These are phyloP conservation scores for Rhagonycha lutea DNA, from an alignment of 2,888 invertebrate genomes.

Conservation along the genomic window DNA sequence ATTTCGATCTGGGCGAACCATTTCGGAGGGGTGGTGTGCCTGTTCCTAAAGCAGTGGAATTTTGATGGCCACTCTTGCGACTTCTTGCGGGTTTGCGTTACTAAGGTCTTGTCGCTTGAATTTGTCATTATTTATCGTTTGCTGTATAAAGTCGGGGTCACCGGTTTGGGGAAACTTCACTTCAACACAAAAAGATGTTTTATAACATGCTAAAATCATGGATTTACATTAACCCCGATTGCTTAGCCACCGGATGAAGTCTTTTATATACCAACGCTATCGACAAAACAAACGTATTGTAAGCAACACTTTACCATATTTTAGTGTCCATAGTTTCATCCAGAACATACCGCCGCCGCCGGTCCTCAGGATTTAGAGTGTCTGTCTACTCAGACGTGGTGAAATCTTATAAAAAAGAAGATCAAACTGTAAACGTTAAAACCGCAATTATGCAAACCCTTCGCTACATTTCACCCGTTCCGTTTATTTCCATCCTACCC, in stretches of 20 bases:
- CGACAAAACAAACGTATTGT: slow-evolving; percentile 92
- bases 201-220: slow-evolving; percentile 99
- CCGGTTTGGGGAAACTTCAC: too few relatives aligned
- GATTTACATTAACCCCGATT: slow-evolving; percentile 84
- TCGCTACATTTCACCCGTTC: slow-evolving; percentile 49
- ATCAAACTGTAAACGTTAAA: slow-evolving; percentile 48
- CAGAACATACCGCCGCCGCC: slow-evolving; percentile 95
- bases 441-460: slow-evolving; percentile 61
- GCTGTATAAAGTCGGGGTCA: too few relatives aligned
- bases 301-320: slow-evolving; percentile 82
- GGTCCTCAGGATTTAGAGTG: slow-evolving; percentile 95
- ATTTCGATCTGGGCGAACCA: too few relatives aligned
- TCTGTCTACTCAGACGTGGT: slow-evolving; percentile 79
- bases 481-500: slow-evolving; percentile 52
- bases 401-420: slow-evolving; percentile 46
- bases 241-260: slow-evolving; percentile 81
- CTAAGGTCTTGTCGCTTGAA: too few relatives aligned
- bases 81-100: too few relatives aligned
- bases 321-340: slow-evolving; percentile 99
- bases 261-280: slow-evolving; percentile 94
- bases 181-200: slow-evolving; percentile 85
- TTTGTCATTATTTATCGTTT: too few relatives aligned
- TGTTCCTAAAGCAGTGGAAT: too few relatives aligned
- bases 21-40: too few relatives aligned
- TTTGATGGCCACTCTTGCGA: too few relatives aligned